phyloP scores from a whole-genome alignment of 2,888 invertebrate species.

The Lithophane semibrunnea region DNA sequence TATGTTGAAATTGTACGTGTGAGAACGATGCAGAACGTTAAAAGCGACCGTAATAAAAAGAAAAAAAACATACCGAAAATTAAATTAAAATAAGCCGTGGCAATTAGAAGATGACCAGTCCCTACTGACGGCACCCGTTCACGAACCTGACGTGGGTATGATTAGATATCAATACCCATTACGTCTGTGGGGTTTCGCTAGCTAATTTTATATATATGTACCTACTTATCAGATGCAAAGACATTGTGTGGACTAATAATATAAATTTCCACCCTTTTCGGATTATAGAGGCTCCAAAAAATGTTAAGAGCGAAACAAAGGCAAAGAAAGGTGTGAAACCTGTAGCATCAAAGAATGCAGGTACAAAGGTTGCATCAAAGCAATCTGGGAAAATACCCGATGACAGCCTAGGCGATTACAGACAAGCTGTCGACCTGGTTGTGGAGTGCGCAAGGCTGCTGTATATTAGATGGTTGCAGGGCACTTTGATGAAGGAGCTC shows the following conservation, averaged over 20 bases:
- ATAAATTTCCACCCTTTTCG: not conserved
- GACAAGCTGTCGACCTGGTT: conserved; percentile 77
- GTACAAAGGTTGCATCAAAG: conserved; percentile 51
- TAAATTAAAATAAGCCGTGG: too few relatives aligned
- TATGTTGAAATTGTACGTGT: too few relatives aligned
- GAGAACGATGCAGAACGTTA: too few relatives aligned
- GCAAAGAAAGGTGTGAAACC: conserved; percentile 16
- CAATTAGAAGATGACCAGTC: too few relatives aligned
- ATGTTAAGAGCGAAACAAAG: conserved; percentile 61
- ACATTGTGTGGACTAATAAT: not conserved
- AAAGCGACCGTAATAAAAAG: too few relatives aligned
- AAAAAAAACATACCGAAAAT: too few relatives aligned
- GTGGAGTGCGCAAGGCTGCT: conserved; percentile 80
- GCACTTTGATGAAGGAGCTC: conserved; percentile 78
- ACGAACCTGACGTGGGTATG: too few relatives aligned
- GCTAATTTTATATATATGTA: too few relatives aligned
- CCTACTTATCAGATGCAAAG: not conserved
- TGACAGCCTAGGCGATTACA: conserved; percentile 77
- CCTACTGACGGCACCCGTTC: too few relatives aligned
- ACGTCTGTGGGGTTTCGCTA: too few relatives aligned
- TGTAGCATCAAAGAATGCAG: not conserved
- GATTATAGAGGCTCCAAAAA: conserved; percentile 21
- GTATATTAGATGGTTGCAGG: conserved; percentile 82
- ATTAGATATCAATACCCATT: too few relatives aligned
- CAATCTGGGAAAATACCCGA: conserved; percentile 61